phyloP scores from a whole-genome alignment of 2,888 invertebrate species.

The Chrysodeixis includens region DNA sequence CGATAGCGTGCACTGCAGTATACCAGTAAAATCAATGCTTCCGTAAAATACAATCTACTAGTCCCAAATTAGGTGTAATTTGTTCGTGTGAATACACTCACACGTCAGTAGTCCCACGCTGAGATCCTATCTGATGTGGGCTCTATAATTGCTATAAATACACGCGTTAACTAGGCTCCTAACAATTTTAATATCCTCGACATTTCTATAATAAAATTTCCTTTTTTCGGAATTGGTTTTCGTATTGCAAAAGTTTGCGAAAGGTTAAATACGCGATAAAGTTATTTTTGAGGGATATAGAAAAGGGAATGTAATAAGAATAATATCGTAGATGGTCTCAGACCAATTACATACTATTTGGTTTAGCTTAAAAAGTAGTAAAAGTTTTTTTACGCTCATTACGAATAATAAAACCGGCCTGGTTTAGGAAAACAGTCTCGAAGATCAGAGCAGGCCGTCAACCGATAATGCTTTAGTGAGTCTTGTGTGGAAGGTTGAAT shows the following conservation, averaged over 20 bases:
- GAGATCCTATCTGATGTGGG: not conserved
- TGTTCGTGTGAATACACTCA: not conserved
- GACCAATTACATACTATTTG: no score
- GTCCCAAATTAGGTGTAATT: conserved; percentile 7
- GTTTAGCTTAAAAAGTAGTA: no score
- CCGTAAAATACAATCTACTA: not conserved
- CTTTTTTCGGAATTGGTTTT: not conserved
- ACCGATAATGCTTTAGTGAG: no score
- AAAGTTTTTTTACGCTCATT: no score
- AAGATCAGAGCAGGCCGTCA: no score
- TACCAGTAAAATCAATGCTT: conserved; percentile 35
- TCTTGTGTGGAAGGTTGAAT: no score
- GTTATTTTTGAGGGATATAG: not conserved
- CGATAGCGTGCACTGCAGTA: conserved; percentile 57
- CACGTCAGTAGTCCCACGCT: not conserved
- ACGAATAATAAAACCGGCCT: no score
- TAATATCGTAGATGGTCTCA: no score
- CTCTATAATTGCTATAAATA: not conserved
- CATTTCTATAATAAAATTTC: not conserved
- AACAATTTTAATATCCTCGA: not conserved
- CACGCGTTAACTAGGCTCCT: not conserved
- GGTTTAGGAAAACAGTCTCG: no score
- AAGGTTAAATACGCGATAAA: not conserved
- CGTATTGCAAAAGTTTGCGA: not conserved
- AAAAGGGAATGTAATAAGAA: conserved; percentile 5